Evolutionary conservation across 2,888 invertebrate species (phyloP).

Genomic region (Polydrusus tereticollis): DNA sequence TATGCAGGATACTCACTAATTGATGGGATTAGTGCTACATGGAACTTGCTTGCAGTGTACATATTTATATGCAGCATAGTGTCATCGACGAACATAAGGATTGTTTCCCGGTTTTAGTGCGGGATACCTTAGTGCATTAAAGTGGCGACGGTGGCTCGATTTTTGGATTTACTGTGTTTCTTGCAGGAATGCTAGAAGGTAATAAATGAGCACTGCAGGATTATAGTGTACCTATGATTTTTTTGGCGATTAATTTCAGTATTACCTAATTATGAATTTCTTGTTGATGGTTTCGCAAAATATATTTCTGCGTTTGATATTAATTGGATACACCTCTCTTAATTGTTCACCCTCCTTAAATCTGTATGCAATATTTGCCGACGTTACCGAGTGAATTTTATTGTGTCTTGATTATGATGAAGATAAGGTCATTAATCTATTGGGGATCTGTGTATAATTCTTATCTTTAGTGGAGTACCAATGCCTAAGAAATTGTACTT

Average conservation of each 20-base stretch:
- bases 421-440: too few relatives aligned
- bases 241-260: background rate
- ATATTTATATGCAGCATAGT: constrained; percentile 9
- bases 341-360: too few relatives aligned
- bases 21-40: constrained; percentile 17
- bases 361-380: too few relatives aligned
- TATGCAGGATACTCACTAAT: constrained; percentile 2
- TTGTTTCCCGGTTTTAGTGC: constrained; percentile 15
- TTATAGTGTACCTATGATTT: background rate
- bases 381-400: too few relatives aligned
- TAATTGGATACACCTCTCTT: too few relatives aligned
- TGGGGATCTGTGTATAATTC: too few relatives aligned
- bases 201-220: constrained; percentile 3
- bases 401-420: too few relatives aligned
- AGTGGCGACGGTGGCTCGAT: constrained; percentile 39
- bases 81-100: constrained; percentile 6
- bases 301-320: too few relatives aligned
- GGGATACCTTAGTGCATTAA: constrained; percentile 3
- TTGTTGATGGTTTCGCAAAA: too few relatives aligned
- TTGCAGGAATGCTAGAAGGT: constrained; percentile 50
- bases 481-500: too few relatives aligned
- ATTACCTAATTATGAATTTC: too few relatives aligned
- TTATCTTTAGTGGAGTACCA: too few relatives aligned
- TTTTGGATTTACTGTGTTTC: constrained; percentile 43
- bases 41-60: constrained; percentile 8